Evolutionary conservation across 2,797 vertebrate species (phyloP).

Genomic region (Sternotherus odoratus): DNA sequence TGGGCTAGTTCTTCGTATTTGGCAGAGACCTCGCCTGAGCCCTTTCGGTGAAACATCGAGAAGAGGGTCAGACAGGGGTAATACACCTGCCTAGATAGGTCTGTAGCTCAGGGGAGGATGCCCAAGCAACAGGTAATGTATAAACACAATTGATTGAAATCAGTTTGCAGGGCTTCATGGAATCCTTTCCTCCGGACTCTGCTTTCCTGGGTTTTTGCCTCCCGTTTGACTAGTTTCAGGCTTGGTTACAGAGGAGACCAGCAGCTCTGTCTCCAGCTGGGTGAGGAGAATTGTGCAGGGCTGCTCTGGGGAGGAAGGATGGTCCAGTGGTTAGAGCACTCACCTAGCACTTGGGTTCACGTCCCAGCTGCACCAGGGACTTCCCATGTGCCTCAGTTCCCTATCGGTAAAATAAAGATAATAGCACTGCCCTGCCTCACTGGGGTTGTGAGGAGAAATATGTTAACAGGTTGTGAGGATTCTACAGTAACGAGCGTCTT

Average conservation of each 20-base stretch:
- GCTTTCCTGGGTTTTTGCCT: neutral
- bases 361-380: too few relatives aligned
- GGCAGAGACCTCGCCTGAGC: neutral
- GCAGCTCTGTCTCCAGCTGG: neutral
- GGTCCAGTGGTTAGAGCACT: too few relatives aligned
- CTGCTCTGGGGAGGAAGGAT: too few relatives aligned
- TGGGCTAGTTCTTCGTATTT: neutral
- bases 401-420: neutral
- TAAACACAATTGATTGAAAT: neutral
- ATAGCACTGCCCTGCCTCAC: neutral
- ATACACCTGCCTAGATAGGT: neutral
- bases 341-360: too few relatives aligned
- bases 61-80: neutral
- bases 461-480: neutral
- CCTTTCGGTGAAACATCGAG: neutral
- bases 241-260: neutral
- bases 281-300: too few relatives aligned
- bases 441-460: neutral
- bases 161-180: neutral
- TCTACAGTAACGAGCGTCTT: neutral
- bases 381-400: neutral
- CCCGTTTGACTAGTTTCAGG: neutral
- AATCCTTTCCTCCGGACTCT: neutral
- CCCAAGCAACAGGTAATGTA: neutral
- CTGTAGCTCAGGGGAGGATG: fast-evolving